Evolutionary conservation across 2,888 invertebrate species (phyloP), one percentile per base, ranked within the genome.

Genomic region (Acrocyrtus sp.): DNA sequence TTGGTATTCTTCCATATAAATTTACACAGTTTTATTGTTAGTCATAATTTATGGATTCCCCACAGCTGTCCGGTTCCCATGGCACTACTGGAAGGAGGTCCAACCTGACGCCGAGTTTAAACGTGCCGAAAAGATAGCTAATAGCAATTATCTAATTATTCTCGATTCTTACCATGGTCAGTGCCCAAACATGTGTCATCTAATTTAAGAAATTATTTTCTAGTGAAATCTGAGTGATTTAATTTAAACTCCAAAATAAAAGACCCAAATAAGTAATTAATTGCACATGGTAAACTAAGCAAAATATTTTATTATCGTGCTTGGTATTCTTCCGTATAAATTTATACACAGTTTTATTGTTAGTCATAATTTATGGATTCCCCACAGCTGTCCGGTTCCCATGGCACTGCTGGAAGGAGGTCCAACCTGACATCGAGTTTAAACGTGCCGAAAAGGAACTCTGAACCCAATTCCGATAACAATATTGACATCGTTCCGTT

Each of bases 361-460:
- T 21, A 22, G 8, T 43, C 63, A 53, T 27, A 21, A 43, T 10
- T 1, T 10, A 5, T 56, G 56, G 26, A 47, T 66, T 15, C 54
- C 54, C 8, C 29, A 54, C 12, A 29, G 5, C 6, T 34, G 29
- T 2, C 27, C 8, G 10, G 29, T 27, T 34, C 29, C 54, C 54
- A 63, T n/a, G 74, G 74, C 26, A 74, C 50, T 4, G 43, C 29
- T 3, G 69, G 70, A 17, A 74, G 22, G 12, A 43, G 70, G 19
- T 60, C 50, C 39, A 66, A 29, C 29, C 60, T 70, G 5, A 57
- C 56, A 1, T 54, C 63, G 12, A 53, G 45, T 21, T 43, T 34
- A 41, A 63, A 63, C 3, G 5, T 27, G 5, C 54, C 43, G 2
- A 12, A 1, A 17, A 24, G 2, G 12, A 27, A 3, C 8, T 1